phyloP scores from a whole-genome alignment of 2,113 vertebrate genomes.

The Phoenicopterus ruber region DNA sequence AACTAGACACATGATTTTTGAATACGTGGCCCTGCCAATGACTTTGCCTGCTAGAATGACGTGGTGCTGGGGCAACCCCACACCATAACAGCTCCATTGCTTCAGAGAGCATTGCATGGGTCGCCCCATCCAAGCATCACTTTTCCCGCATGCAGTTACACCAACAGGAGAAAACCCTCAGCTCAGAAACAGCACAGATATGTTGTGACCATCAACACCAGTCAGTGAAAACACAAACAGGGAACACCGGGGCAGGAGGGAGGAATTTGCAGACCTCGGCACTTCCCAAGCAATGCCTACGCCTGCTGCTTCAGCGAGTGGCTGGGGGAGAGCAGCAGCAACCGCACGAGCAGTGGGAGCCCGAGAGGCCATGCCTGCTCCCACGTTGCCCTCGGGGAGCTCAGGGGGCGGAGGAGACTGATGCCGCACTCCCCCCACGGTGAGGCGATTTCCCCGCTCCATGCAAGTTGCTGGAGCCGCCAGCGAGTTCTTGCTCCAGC shows the following conservation, averaged over 20 bases:
- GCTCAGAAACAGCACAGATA: not conserved
- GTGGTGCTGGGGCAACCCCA: not conserved
- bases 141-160: rapidly evolving
- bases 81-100: rapidly evolving
- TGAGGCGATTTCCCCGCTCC: not conserved
- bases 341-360: not conserved
- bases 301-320: rapidly evolving
- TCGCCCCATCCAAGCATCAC: not conserved
- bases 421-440: rapidly evolving
- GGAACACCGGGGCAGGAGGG: not conserved
- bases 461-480: not conserved
- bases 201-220: rapidly evolving
- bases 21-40: not conserved
- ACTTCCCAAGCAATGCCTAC: not conserved
- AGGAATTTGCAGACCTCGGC: not conserved
- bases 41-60: not conserved
- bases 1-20: not conserved
- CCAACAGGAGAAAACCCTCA: not conserved
- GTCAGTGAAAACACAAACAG: not conserved
- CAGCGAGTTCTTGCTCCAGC: constrained; percentile 35
- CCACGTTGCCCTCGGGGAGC: not conserved
- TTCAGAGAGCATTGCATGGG: rapidly evolving
- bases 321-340: not conserved
- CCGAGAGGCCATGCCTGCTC: not conserved
- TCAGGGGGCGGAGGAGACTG: rapidly evolving